Conservation (phyloP, 2,888 invertebrate genomes). For the Patella caerulea region DNA sequence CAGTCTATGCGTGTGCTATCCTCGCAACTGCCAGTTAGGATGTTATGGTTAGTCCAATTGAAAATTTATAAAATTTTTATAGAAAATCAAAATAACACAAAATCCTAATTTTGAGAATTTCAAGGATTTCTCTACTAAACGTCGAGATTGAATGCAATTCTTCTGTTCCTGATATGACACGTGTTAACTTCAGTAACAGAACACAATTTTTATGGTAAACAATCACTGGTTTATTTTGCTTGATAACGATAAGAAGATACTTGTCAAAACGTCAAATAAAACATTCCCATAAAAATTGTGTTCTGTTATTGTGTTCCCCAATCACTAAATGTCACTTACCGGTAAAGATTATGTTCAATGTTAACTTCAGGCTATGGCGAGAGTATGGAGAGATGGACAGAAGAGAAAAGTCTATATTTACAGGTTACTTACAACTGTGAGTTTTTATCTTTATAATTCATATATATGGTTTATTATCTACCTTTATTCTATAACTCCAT, state of each 20-base stretch:
- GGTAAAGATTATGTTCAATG: too few species aligned
- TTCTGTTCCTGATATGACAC: background rate
- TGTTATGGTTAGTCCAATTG: background rate
- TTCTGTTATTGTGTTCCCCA: too few species aligned
- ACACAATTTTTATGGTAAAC: too few species aligned
- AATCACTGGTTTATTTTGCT: too few species aligned
- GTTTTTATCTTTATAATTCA: constrained; percentile 24
- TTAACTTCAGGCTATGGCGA: constrained; percentile 71
- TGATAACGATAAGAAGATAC: too few species aligned
- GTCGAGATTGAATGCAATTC: background rate
- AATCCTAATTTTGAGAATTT: background rate
- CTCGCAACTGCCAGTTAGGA: background rate
- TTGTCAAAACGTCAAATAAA: too few species aligned
- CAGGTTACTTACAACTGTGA: constrained; percentile 71
- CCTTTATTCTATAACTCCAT: too few species aligned
- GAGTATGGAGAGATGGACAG: constrained; percentile 83
- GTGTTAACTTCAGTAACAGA: background rate
- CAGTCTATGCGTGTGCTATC: too few species aligned
- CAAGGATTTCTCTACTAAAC: too few species aligned
- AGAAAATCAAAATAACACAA: background rate
- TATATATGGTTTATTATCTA: too few species aligned
- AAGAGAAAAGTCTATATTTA: constrained; percentile 78
- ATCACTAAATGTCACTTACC: too few species aligned
- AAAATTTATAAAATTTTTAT: background rate
- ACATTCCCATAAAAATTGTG: too few species aligned